phyloP scores from a whole-genome alignment of 2,113 vertebrate species.

The Platysteira castanea region DNA sequence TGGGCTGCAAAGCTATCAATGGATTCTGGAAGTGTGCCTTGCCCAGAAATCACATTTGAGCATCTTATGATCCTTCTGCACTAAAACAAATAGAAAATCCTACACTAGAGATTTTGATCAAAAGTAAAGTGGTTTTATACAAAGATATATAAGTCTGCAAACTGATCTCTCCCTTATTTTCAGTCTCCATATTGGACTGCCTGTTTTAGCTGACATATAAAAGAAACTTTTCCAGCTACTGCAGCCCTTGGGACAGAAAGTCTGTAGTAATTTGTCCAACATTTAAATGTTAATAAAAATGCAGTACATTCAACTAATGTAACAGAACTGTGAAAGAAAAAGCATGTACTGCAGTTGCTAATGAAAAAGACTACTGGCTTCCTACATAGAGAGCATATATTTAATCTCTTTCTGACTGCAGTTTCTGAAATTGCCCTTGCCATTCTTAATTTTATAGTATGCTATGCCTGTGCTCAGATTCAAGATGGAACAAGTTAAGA shows the following conservation, averaged over 20 bases:
- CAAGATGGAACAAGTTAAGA: background rate
- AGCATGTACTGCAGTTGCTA: background rate
- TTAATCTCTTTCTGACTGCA: background rate
- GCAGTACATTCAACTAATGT: background rate
- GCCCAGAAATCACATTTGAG: slow-evolving; percentile 32
- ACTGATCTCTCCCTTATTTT: background rate
- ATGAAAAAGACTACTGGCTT: background rate
- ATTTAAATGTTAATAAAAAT: background rate
- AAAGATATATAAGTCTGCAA: background rate
- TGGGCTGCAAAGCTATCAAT: slow-evolving; percentile 21
- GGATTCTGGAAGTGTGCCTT: slow-evolving; percentile 27
- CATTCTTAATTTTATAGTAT: background rate
- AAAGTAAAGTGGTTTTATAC: slow-evolving; percentile 1
- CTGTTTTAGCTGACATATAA: background rate
- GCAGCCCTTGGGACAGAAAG: background rate
- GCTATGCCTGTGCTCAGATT: background rate
- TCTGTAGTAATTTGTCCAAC: background rate
- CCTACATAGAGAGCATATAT: background rate
- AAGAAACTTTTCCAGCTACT: background rate
- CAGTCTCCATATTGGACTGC: background rate
- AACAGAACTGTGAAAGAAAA: background rate
- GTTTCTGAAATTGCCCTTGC: background rate
- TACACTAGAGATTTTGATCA: background rate
- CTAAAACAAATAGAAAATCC: background rate
- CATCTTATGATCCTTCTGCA: slow-evolving; percentile 5